Percentiles rank a stretch among this genome's conserved stretches.
These are phyloP conservation scores for Amphipoea oculea DNA, from an alignment of 2,888 invertebrate species.

Conservation along the genomic window DNA sequence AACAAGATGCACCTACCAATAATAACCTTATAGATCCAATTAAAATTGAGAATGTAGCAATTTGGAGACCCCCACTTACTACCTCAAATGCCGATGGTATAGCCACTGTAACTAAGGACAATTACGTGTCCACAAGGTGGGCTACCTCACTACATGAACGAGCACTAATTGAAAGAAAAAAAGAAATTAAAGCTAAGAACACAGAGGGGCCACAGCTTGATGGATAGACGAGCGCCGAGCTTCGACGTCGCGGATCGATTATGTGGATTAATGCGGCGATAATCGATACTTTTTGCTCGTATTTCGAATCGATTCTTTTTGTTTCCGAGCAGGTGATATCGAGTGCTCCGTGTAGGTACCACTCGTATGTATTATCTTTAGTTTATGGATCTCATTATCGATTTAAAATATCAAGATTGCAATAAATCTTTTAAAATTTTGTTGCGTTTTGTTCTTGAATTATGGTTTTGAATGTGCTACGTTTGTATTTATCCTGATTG, in stretches of 20 bases:
- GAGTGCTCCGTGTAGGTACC: slow-evolving; percentile 61
- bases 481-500: slow-evolving; percentile 13
- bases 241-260: slow-evolving; percentile 77
- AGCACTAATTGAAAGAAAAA: slow-evolving; percentile 71
- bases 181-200: slow-evolving; percentile 63
- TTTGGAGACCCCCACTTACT: slow-evolving; percentile 22
- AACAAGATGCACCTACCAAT: slow-evolving; percentile 14
- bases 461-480: slow-evolving; percentile 28
- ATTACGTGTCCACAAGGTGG: slow-evolving; percentile 68
- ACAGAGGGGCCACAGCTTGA: slow-evolving; percentile 71
- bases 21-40: slow-evolving; percentile 30
- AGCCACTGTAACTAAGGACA: slow-evolving; percentile 40
- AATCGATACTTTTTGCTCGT: slow-evolving; percentile 78
- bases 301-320: slow-evolving; percentile 67
- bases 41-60: slow-evolving; percentile 30
- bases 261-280: slow-evolving; percentile 82
- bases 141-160: slow-evolving; percentile 64
- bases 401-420: slow-evolving; percentile 65
- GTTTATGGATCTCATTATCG: slow-evolving; percentile 71
- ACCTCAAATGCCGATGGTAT: slow-evolving; percentile 23
- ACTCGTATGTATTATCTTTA: slow-evolving; percentile 63
- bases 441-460: slow-evolving; percentile 34
- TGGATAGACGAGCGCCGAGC: slow-evolving; percentile 74
- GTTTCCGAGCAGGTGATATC: slow-evolving; percentile 79
- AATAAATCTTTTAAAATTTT: slow-evolving; percentile 63